Conservation (phyloP, 2,888 invertebrate genomes). For the Lithophane semibrunnea region DNA sequence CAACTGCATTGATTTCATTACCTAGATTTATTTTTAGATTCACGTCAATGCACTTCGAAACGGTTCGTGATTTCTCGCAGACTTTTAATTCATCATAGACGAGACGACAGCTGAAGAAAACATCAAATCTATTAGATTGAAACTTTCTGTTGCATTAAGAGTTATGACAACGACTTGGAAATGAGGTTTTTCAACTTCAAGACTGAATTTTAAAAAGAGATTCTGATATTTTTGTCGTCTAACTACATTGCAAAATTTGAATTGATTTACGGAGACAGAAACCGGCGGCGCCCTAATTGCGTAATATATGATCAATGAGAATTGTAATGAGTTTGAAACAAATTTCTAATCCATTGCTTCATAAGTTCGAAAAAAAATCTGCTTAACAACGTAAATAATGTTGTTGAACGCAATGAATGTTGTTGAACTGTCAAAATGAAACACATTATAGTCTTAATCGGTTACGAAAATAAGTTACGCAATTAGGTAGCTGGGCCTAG, state of each 20-base stretch:
- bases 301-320: too few species aligned
- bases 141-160: conserved; percentile 22
- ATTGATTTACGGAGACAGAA: background rate
- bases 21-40: too few species aligned
- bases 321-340: too few species aligned
- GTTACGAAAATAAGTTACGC: too few species aligned
- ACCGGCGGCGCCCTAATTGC: background rate
- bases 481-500: too few species aligned
- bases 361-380: too few species aligned
- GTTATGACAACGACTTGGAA: conserved; percentile 15
- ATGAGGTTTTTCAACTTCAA: conserved; percentile 27
- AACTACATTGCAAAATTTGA: background rate
- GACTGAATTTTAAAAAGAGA: conserved; percentile 7
- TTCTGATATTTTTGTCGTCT: background rate
- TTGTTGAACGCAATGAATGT: too few species aligned
- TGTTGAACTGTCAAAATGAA: too few species aligned
- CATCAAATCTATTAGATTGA: conserved; percentile 21
- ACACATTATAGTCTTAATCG: too few species aligned
- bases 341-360: too few species aligned
- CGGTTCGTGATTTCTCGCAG: background rate
- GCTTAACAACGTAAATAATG: too few species aligned
- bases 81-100: conserved; percentile 19
- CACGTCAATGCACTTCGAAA: background rate
- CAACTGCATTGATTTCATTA: conserved; percentile 1
- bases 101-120: conserved; percentile 35